Percentiles rank a stretch among this genome's conserved stretches.
phyloP scores from a whole-genome alignment of 2,113 vertebrate genomes.

The Thamnophis sirtalis region DNA sequence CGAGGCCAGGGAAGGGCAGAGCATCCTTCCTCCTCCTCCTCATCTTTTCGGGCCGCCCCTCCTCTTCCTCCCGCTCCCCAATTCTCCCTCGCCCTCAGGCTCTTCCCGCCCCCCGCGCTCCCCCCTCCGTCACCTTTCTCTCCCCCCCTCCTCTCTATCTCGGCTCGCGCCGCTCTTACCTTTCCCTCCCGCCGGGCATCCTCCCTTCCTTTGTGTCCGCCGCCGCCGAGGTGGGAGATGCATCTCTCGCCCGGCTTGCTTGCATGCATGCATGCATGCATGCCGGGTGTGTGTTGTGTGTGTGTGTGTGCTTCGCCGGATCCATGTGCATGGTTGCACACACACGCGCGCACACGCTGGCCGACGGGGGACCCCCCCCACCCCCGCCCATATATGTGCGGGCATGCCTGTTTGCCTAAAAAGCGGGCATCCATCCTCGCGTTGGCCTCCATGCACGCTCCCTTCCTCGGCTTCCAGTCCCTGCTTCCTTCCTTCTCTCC shows the following conservation, averaged over 20 bases:
- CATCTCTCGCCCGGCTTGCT: too few relatives aligned
- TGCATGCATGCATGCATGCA: too few relatives aligned
- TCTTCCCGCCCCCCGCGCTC: conserved; percentile 45
- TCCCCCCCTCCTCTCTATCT: too few relatives aligned
- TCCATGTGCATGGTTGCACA: background rate
- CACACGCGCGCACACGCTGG: background rate
- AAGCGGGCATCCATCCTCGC: background rate
- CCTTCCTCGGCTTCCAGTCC: background rate
- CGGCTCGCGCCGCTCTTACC: background rate
- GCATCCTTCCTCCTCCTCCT: conserved; percentile 19
- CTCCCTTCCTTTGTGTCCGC: background rate
- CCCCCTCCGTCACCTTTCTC: conserved; percentile 44
- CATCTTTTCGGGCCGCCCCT: conserved; percentile 35
- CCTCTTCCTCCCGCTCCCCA: conserved; percentile 8
- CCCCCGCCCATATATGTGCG: too few relatives aligned
- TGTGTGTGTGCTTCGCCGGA: background rate
- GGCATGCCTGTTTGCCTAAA: background rate
- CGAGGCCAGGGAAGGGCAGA: conserved; percentile 55
- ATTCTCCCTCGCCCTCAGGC: conserved; percentile 54
- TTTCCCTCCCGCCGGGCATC: background rate
- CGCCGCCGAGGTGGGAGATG: background rate
- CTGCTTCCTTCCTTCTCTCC: background rate
- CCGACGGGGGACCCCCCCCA: too few relatives aligned
- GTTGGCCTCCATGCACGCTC: background rate
- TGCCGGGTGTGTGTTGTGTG: too few relatives aligned